Conservation (phyloP, 2,888 invertebrate genomes). For the Himalopsyche kuldschensis region DNA sequence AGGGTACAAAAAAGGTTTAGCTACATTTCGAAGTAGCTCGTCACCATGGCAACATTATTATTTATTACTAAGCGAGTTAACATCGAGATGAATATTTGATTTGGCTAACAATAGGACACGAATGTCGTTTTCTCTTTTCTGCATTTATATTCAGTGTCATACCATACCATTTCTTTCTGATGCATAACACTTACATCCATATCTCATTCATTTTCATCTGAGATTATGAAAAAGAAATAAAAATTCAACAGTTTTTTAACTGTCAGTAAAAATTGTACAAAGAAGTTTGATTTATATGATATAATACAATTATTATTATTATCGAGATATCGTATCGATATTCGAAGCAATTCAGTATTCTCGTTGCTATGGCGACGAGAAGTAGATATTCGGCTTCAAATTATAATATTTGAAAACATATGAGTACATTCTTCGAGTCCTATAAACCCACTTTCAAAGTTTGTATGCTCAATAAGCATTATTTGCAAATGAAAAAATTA, state of each 20-base stretch:
- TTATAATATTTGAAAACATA: no score
- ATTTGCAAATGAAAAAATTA: background rate
- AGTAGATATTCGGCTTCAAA: no score
- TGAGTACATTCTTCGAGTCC: background rate
- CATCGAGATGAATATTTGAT: background rate
- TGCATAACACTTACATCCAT: background rate
- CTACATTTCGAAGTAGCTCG: background rate
- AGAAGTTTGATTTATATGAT: no score
- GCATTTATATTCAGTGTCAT: slow-evolving; percentile 24
- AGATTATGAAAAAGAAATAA: no score
- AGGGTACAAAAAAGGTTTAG: background rate
- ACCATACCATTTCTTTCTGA: slow-evolving; percentile 9
- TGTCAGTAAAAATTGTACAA: no score
- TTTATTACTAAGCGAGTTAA: background rate
- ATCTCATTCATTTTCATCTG: no score
- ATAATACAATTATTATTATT: no score
- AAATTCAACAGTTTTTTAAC: no score
- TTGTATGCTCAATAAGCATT: background rate
- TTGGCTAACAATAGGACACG: background rate
- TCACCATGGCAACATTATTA: background rate
- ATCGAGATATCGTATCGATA: no score
- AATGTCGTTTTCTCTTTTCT: background rate
- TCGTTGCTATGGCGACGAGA: no score
- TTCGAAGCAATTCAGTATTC: no score
- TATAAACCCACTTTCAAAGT: background rate